Conservation (phyloP, 2,797 vertebrate species). For the Cercopithecus diana region DNA sequence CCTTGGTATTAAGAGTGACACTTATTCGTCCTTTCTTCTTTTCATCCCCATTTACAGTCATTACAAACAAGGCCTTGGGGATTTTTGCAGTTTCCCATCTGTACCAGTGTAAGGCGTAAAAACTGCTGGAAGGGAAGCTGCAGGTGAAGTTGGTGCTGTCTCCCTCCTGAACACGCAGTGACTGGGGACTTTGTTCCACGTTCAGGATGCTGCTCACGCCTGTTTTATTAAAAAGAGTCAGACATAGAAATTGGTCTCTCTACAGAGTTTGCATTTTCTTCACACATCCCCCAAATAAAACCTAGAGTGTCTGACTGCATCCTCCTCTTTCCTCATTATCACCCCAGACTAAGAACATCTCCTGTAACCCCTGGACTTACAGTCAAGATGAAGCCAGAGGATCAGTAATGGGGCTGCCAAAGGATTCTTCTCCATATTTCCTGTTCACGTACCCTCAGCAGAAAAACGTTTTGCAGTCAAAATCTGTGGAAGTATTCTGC, state of each 20-base stretch:
- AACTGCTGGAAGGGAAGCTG: neutral
- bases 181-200: neutral
- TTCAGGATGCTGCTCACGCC: neutral
- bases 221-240: slow-evolving; percentile 13
- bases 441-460: neutral
- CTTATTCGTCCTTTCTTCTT: neutral
- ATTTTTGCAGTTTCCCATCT: neutral
- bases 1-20: neutral
- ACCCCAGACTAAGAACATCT: neutral
- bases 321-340: neutral
- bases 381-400: neutral
- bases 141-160: neutral
- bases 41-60: neutral
- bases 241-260: neutral
- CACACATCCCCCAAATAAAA: neutral
- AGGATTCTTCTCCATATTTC: neutral
- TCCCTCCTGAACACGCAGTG: neutral
- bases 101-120: slow-evolving; percentile 60
- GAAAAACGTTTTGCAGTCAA: neutral
- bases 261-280: neutral
- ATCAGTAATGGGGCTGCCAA: neutral
- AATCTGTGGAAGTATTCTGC: neutral
- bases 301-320: neutral
- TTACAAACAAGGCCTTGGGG: neutral
- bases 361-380: neutral